phyloP scores from a whole-genome alignment of 2,797 vertebrate species.

The Sebastes wilsoni region DNA sequence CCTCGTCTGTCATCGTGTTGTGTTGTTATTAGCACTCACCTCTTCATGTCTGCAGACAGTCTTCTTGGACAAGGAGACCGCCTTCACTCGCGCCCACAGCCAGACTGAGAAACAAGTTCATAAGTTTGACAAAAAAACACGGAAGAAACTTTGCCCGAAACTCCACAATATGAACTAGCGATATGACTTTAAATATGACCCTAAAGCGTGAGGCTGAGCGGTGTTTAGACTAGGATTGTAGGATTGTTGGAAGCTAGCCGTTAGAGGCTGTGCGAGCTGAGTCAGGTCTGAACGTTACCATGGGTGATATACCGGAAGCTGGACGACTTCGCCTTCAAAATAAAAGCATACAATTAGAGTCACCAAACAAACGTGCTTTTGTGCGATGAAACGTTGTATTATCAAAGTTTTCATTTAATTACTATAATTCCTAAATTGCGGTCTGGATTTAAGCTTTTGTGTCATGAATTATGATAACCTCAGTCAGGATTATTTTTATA shows the following conservation, averaged over 20 bases:
- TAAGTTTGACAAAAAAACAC: slow-evolving; percentile 11
- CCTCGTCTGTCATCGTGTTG: not conserved
- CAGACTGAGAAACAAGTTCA: slow-evolving; percentile 55
- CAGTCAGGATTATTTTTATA: too few species aligned
- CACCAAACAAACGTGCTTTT: too few species aligned
- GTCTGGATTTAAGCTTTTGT: rapidly evolving
- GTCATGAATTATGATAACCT: too few species aligned
- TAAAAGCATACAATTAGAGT: not conserved
- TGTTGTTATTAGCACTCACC: slow-evolving; percentile 51
- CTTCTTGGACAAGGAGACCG: slow-evolving; percentile 61
- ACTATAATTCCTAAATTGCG: rapidly evolving
- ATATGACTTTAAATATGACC: rapidly evolving
- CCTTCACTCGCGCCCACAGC: slow-evolving; percentile 68
- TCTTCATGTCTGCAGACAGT: slow-evolving; percentile 75
- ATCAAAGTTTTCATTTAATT: not conserved
- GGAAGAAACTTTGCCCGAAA: not conserved
- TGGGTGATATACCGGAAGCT: slow-evolving; percentile 22
- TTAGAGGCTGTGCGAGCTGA: not conserved
- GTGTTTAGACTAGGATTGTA: not conserved
- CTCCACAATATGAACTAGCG: not conserved
- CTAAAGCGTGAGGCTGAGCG: not conserved
- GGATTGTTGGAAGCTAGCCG: slow-evolving; percentile 17
- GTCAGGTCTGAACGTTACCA: not conserved
- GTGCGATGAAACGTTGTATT: rapidly evolving
- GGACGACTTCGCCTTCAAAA: not conserved